Percentiles rank a stretch among this genome's conserved stretches.
Evolutionary conservation across 2,888 invertebrate species (phyloP).

Genomic region (Phrixothrix hirtus): DNA sequence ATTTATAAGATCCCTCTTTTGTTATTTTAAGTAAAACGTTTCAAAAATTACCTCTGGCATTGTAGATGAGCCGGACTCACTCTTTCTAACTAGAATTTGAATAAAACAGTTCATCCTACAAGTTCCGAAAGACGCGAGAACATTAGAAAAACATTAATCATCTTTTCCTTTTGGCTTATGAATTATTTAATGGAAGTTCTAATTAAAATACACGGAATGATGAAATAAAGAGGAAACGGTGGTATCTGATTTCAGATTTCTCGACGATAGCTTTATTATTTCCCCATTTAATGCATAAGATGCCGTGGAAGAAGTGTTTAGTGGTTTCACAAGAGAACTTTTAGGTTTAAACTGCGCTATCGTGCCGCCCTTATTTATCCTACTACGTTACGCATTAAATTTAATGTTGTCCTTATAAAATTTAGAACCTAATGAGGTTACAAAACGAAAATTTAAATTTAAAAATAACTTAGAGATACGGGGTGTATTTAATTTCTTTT

Average conservation of each 20-base stretch:
- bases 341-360: no score
- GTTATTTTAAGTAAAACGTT: slow-evolving; percentile 17
- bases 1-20: slow-evolving; percentile 15
- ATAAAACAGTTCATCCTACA: slow-evolving; percentile 15
- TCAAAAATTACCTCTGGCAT: slow-evolving; percentile 9
- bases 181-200: slow-evolving; percentile 24
- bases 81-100: slow-evolving; percentile 12
- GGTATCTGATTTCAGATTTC: slow-evolving; percentile 14
- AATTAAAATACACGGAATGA: slow-evolving; percentile 22
- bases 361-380: no score
- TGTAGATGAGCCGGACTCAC: slow-evolving; percentile 1
- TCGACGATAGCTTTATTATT: slow-evolving; percentile 12
- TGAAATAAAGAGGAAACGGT: slow-evolving; percentile 13
- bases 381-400: no score
- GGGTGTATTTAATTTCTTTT: not conserved
- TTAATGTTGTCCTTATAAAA: no score
- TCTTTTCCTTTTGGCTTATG: slow-evolving; percentile 18
- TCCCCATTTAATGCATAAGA: no score
- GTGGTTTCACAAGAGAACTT: no score
- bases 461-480: not conserved
- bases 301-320: no score
- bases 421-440: no score
- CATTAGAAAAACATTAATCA: slow-evolving; percentile 28
- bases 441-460: no score
- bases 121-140: slow-evolving; percentile 12